These are phyloP conservation scores for Cydia strobilella DNA, from an alignment of 1,140 invertebrate species.

Conservation along the genomic window DNA sequence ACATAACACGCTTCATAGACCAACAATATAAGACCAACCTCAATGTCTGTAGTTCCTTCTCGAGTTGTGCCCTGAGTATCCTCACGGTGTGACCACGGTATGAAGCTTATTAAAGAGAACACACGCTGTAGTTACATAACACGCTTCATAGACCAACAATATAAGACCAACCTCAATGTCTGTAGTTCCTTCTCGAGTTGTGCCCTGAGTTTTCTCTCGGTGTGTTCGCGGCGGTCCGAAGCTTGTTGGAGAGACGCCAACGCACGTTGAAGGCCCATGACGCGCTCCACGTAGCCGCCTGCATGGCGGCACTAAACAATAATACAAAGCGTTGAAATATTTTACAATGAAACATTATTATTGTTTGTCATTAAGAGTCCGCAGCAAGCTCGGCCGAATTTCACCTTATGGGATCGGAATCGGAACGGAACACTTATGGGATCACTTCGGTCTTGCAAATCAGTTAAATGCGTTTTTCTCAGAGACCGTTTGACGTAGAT, in stretches of 20 bases:
- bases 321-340: neutral
- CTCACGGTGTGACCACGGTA: constrained; percentile 91
- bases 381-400: too few relatives aligned
- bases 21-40: too few relatives aligned
- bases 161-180: constrained; percentile 73
- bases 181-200: constrained; percentile 91
- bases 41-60: constrained; percentile 85
- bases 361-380: too few relatives aligned
- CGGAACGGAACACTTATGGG: too few relatives aligned
- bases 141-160: too few relatives aligned
- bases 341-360: too few relatives aligned
- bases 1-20: constrained; percentile 90
- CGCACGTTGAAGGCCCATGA: constrained; percentile 90
- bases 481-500: too few relatives aligned
- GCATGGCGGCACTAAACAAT: constrained; percentile 85
- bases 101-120: constrained; percentile 89
- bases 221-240: constrained; percentile 91
- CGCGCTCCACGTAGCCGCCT: constrained; percentile 91
- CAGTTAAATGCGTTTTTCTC: too few relatives aligned
- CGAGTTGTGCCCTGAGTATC: constrained; percentile 88
- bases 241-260: constrained; percentile 91
- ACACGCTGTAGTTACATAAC: constrained; percentile 91
- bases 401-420: too few relatives aligned
- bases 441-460: too few relatives aligned
- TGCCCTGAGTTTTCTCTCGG: constrained; percentile 88